Conservation (phyloP, 2,797 vertebrate species). For the Tiaroga cobitis region DNA sequence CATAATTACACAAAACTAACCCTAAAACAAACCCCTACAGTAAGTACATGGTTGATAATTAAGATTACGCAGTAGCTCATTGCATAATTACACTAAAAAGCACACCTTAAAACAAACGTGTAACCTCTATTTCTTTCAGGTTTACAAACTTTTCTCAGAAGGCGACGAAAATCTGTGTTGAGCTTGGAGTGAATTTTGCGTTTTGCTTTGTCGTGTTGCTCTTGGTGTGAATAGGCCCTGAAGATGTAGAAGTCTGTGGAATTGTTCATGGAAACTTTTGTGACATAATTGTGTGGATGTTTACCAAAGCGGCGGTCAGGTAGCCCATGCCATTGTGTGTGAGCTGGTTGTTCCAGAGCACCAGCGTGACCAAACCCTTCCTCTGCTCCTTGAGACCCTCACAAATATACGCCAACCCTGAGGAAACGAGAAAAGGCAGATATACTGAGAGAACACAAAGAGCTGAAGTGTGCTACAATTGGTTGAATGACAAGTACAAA, state of each 20-base stretch:
- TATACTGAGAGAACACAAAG: not conserved
- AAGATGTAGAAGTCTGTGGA: not conserved
- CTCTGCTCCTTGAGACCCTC: conserved; percentile 95
- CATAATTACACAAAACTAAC: not conserved
- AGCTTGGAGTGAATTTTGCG: not conserved
- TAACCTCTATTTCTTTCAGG: not conserved
- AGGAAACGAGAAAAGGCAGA: not conserved
- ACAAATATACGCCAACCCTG: conserved; percentile 92
- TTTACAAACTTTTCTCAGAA: not conserved
- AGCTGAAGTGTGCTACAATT: not conserved
- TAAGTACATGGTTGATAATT: too few relatives aligned
- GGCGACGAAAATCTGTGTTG: not conserved
- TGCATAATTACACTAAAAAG: not conserved
- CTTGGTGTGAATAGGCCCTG: too few relatives aligned
- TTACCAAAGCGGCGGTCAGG: conserved; percentile 91
- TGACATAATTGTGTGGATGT: not conserved
- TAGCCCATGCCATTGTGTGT: conserved; percentile 95
- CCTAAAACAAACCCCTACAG: too few relatives aligned
- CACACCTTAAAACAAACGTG: not conserved
- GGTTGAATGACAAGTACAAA: not conserved
- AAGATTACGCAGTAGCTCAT: not conserved
- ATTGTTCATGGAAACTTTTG: not conserved
- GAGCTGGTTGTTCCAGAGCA: conserved; percentile 98
- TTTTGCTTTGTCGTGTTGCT: not conserved
- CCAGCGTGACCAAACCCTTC: conserved; percentile 90